phyloP scores from a whole-genome alignment of 2,797 vertebrate genomes.

The Premnoplex brunnescens region DNA sequence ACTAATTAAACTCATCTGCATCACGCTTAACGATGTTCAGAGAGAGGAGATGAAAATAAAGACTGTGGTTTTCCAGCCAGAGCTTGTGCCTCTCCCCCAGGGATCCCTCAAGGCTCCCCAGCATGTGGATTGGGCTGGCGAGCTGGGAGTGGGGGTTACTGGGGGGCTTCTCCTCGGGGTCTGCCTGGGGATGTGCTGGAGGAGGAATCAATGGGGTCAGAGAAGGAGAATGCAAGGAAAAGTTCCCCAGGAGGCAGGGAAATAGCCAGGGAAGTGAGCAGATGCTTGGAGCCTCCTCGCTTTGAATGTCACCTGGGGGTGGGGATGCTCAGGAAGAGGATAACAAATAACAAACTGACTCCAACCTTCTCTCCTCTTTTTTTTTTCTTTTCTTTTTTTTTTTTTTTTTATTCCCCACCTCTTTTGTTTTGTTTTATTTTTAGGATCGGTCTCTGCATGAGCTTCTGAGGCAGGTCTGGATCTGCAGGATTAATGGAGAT shows the following conservation, averaged over 20 bases:
- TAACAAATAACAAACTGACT: background rate
- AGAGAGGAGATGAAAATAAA: background rate
- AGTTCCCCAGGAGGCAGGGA: background rate
- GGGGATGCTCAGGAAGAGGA: background rate
- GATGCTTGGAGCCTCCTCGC: background rate
- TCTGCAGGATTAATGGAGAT: background rate
- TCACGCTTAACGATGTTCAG: background rate
- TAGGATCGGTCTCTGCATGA: background rate
- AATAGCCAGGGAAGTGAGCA: background rate
- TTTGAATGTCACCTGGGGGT: background rate
- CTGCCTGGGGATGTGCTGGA: background rate
- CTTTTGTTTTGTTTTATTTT: conserved; percentile 23
- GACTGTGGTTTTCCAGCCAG: background rate
- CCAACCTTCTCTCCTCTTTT: background rate
- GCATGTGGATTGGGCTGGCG: background rate
- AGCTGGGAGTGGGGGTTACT: accelerated
- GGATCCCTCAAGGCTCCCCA: background rate
- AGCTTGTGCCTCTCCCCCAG: background rate
- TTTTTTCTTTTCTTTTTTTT: too few species aligned
- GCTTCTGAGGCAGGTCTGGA: conserved; percentile 6
- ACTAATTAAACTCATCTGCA: conserved; percentile 23
- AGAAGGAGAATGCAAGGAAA: background rate
- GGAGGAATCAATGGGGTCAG: background rate
- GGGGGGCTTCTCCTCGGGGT: accelerated
- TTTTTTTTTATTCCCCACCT: too few species aligned